Percentiles rank a stretch among this genome's conserved stretches.
Conservation (phyloP, 1,140 invertebrate species). For the Hylaeus volcanicus region DNA sequence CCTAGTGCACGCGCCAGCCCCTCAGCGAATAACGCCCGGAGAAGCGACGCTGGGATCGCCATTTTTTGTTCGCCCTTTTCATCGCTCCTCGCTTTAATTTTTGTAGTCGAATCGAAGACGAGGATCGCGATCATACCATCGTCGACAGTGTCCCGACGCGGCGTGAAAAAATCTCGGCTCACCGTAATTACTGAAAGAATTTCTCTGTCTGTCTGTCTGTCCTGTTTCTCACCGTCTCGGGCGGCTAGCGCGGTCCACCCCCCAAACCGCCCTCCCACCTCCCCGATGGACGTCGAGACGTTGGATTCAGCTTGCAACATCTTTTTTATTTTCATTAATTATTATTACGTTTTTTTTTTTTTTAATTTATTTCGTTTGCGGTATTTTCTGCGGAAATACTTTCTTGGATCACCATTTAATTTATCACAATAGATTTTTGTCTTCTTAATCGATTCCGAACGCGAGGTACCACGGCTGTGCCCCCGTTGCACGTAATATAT, state of each 20-base stretch:
- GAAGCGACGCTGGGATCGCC: conserved; percentile 17
- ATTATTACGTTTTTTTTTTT: conserved; percentile 26
- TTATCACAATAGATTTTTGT: conserved; percentile 80
- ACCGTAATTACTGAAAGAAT: conserved; percentile 19
- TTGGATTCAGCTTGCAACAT: conserved; percentile 26
- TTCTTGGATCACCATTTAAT: conserved; percentile 80
- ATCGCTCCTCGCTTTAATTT: conserved; percentile 3
- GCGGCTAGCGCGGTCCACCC: conserved; percentile 34
- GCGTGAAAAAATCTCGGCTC: conserved; percentile 22
- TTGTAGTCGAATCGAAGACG: conserved; percentile 24
- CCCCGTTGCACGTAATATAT: conserved; percentile 50
- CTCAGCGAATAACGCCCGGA: conserved; percentile 18
- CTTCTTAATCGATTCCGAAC: conserved; percentile 71
- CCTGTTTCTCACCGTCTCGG: conserved; percentile 22
- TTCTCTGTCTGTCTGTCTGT: conserved; percentile 30
- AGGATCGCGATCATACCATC: conserved; percentile 21
- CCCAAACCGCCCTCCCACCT: no score
- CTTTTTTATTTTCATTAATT: background rate
- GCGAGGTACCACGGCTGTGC: conserved; percentile 69
- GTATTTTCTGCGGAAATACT: conserved; percentile 75
- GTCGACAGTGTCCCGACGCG: conserved; percentile 36
- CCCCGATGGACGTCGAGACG: conserved; percentile 65
- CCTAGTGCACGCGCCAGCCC: no score
- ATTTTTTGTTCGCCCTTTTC: background rate
- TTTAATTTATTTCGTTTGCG: conserved; percentile 20